Conservation (phyloP, 2,797 vertebrate genomes). For the Ambastaia sidthimunki region DNA sequence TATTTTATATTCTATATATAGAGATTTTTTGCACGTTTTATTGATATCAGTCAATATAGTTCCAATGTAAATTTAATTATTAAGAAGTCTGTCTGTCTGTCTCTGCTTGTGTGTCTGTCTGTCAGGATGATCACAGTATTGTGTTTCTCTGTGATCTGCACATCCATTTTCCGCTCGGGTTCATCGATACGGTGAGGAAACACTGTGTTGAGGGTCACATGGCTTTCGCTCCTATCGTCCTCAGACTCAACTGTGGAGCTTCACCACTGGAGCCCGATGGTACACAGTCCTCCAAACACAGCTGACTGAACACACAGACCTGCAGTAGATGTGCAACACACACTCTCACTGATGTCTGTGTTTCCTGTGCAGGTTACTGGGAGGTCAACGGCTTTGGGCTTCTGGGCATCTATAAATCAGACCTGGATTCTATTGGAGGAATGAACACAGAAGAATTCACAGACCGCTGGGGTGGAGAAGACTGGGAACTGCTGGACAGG, state of each 20-base stretch:
- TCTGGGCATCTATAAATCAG: slow-evolving; percentile 95
- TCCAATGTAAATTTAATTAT: background rate
- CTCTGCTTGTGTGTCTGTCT: background rate
- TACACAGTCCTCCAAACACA: slow-evolving; percentile 61
- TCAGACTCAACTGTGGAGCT: slow-evolving; percentile 90
- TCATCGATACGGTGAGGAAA: slow-evolving; percentile 89
- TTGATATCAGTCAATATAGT: background rate
- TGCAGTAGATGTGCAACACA: background rate
- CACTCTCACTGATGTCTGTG: background rate
- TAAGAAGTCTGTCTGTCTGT: slow-evolving; percentile 44
- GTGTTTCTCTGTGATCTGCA: slow-evolving; percentile 96
- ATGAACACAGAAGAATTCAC: slow-evolving; percentile 95
- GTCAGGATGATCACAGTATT: slow-evolving; percentile 91
- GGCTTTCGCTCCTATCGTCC: slow-evolving; percentile 91
- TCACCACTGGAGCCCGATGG: slow-evolving; percentile 85
- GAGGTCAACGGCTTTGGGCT: slow-evolving; percentile 96
- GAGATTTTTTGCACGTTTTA: too few species aligned
- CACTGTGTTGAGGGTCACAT: slow-evolving; percentile 92
- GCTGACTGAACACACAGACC: background rate
- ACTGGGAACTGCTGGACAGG: slow-evolving; percentile 98
- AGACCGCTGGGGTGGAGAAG: slow-evolving; percentile 95
- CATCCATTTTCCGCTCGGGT: slow-evolving; percentile 87
- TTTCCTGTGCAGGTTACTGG: slow-evolving; percentile 86
- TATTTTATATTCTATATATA: too few species aligned
- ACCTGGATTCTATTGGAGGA: slow-evolving; percentile 88